phyloP scores from a whole-genome alignment of 1,140 invertebrate genomes.

The Oppia nitens region DNA sequence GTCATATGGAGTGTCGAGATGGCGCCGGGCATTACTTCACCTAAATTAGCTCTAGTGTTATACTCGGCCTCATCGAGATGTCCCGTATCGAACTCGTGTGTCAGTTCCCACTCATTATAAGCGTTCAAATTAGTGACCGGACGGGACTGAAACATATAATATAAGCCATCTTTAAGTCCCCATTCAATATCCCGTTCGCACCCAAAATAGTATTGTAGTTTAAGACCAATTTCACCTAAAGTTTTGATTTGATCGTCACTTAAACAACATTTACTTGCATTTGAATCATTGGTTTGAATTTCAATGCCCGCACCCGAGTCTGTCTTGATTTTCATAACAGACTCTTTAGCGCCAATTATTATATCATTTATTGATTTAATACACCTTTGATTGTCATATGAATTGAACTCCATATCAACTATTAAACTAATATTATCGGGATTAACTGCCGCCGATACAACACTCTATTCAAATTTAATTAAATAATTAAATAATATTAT shows the following conservation, averaged over 20 bases:
- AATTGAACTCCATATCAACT: background rate
- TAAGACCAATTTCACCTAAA: slow-evolving; percentile 6
- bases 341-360: background rate
- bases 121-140: slow-evolving; percentile 13
- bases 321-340: background rate
- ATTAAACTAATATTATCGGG: background rate
- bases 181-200: slow-evolving; percentile 19
- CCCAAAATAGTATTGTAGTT: background rate
- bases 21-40: slow-evolving; percentile 9
- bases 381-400: background rate
- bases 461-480: background rate
- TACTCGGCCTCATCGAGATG: slow-evolving; percentile 11
- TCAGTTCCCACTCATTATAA: slow-evolving; percentile 16
- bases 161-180: slow-evolving; percentile 11
- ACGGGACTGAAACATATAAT: slow-evolving; percentile 15
- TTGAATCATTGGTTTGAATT: background rate
- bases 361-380: background rate
- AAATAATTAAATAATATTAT: background rate
- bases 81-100: slow-evolving; percentile 16
- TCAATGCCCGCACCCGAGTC: background rate
- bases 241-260: slow-evolving; percentile 1
- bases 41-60: slow-evolving; percentile 17
- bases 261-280: slow-evolving; percentile 1
- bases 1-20: background rate
- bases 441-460: background rate